Percentiles rank a stretch among this genome's conserved stretches.
Evolutionary conservation across 2,113 vertebrate species (phyloP).

Genomic region (Peromyscus leucopus): DNA sequence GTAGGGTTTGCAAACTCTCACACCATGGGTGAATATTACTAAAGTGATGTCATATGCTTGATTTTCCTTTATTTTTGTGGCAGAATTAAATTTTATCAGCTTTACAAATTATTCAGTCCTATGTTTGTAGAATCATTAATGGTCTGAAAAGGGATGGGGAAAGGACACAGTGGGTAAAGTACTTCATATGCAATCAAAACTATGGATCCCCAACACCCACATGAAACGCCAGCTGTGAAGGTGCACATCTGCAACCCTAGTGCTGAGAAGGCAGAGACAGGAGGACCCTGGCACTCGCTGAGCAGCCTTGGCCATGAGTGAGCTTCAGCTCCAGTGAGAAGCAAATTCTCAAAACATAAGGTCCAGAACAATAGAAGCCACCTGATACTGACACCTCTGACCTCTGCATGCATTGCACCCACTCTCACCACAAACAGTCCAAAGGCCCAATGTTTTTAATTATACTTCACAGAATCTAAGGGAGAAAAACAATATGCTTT

Average conservation of each 20-base stretch:
- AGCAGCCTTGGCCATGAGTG: background rate
- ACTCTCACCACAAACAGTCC: background rate
- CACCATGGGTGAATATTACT: background rate
- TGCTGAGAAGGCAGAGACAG: background rate
- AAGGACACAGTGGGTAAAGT: background rate
- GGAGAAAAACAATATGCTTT: background rate
- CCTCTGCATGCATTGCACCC: too few relatives aligned
- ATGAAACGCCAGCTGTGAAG: too few relatives aligned
- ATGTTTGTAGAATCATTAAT: conserved; percentile 13
- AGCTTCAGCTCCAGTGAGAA: background rate
- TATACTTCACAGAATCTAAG: conserved; percentile 26
- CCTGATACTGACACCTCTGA: background rate
- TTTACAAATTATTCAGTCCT: conserved; percentile 4
- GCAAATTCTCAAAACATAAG: background rate
- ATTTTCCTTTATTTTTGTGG: background rate
- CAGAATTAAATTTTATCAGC: conserved; percentile 31
- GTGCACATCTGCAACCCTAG: background rate
- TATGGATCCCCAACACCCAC: background rate
- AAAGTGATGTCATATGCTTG: background rate
- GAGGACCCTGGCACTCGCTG: background rate
- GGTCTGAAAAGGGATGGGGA: background rate
- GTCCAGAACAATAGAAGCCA: background rate
- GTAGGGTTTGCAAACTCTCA: background rate
- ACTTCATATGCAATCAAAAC: background rate
- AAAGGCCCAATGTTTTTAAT: background rate